Percentiles rank a stretch among this genome's conserved stretches.
phyloP scores from a whole-genome alignment of 2,888 invertebrate genomes.

The Micoletzkya japonica region DNA sequence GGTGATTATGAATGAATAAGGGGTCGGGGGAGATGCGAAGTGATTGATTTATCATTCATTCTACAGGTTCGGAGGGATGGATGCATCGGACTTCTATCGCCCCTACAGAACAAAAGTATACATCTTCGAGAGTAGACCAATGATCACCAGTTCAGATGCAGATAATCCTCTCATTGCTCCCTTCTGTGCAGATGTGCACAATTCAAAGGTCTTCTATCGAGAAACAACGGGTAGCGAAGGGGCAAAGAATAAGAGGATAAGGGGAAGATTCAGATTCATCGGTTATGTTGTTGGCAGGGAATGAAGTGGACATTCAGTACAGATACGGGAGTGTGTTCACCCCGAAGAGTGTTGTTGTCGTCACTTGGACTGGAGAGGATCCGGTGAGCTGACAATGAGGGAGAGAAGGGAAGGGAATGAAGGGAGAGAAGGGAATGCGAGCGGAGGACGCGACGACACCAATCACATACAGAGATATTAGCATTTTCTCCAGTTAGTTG shows the following conservation, averaged over 20 bases:
- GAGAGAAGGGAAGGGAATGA: background rate
- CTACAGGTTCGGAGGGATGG: background rate
- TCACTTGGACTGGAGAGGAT: conserved; percentile 60
- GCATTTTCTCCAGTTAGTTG: too few species aligned
- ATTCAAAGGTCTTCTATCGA: conserved; percentile 56
- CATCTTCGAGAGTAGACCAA: too few species aligned
- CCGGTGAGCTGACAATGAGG: background rate
- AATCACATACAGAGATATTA: too few species aligned
- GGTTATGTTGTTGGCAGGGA: conserved; percentile 56
- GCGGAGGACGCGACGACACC: too few species aligned
- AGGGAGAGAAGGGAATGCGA: background rate
- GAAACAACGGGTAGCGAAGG: conserved; percentile 54
- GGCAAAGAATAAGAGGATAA: background rate
- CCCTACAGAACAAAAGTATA: too few species aligned
- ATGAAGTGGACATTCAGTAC: conserved; percentile 64
- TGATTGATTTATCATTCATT: background rate
- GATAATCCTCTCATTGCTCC: conserved; percentile 56
- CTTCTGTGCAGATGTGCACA: conserved; percentile 54
- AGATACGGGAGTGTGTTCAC: conserved; percentile 57
- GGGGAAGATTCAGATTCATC: conserved; percentile 49
- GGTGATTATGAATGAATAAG: too few species aligned
- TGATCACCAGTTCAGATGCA: too few species aligned
- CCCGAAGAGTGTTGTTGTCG: conserved; percentile 57
- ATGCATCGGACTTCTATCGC: background rate
- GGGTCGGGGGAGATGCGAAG: background rate